These are phyloP conservation scores for Phycodurus eques DNA, from an alignment of 2,113 vertebrate species.

Conservation along the genomic window DNA sequence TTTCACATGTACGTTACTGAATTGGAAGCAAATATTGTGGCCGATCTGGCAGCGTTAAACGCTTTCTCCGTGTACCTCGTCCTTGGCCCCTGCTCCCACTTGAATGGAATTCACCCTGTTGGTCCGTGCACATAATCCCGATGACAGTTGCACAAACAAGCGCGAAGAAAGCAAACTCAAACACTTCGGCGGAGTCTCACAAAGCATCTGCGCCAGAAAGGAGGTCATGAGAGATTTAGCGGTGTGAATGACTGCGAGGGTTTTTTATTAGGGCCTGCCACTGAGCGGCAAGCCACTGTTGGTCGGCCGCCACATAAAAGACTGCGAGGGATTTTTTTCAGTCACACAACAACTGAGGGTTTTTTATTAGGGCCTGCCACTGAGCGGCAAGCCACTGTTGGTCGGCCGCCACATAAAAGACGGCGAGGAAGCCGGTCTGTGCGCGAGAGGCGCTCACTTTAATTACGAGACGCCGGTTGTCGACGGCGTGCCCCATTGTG, in stretches of 20 bases:
- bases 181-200: not conserved
- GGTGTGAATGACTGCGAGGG: conserved; percentile 50
- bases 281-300: conserved; percentile 41
- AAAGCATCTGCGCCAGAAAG: conserved; percentile 20
- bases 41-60: not conserved
- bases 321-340: conserved; percentile 54
- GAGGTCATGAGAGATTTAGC: conserved; percentile 61
- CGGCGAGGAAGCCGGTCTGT: conserved; percentile 38
- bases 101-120: conserved; percentile 1
- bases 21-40: not conserved
- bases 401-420: conserved; percentile 39
- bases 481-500: conserved; percentile 38
- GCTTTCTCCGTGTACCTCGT: not conserved
- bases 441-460: conserved; percentile 58
- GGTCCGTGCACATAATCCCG: not conserved
- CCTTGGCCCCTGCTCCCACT: not conserved
- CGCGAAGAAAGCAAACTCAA: not conserved
- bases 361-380: conserved; percentile 43
- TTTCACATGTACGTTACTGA: not conserved
- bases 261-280: conserved; percentile 43
- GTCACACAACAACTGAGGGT: conserved; percentile 50
- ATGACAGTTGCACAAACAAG: not conserved
- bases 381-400: conserved; percentile 42
- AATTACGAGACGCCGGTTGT: conserved; percentile 60
- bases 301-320: conserved; percentile 39